These are phyloP conservation scores for Microcebus griseorufus DNA, from an alignment of 2,113 vertebrate genomes.

Conservation along the genomic window DNA sequence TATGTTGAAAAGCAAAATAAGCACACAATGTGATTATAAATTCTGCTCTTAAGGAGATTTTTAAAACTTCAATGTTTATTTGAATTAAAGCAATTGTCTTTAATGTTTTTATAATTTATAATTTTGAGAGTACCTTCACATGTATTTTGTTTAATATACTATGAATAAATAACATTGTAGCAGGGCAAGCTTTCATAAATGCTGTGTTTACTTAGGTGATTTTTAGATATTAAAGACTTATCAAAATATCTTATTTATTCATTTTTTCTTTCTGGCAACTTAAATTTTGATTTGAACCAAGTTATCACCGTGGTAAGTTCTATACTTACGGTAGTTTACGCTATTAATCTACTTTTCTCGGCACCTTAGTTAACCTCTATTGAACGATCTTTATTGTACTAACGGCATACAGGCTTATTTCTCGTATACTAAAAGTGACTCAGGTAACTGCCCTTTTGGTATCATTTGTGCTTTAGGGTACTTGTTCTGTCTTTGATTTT, in stretches of 20 bases:
- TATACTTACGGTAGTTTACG: not conserved
- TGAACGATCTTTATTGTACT: not conserved
- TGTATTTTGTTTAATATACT: not conserved
- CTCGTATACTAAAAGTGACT: not conserved
- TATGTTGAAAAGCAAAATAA: conserved; percentile 38
- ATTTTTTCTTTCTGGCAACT: conserved; percentile 36
- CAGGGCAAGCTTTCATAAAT: not conserved
- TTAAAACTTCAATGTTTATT: not conserved
- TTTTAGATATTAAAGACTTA: conserved; percentile 47
- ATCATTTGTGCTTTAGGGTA: not conserved
- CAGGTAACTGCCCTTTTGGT: not conserved
- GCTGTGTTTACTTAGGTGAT: not conserved
- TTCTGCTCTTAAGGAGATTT: conserved; percentile 24
- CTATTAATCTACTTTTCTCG: not conserved
- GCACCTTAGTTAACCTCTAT: not conserved
- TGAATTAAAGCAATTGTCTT: conserved; percentile 4
- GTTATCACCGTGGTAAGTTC: not conserved
- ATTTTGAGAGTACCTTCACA: not conserved
- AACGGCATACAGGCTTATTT: conserved; percentile 8
- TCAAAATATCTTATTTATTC: conserved; percentile 28
- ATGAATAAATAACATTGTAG: not conserved
- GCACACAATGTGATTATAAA: not conserved
- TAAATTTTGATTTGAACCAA: conserved; percentile 41
- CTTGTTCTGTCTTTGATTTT: conserved; percentile 21
- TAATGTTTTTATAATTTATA: conserved; percentile 7